These are phyloP conservation scores for Ericerus pela DNA, from an alignment of 1,140 invertebrate species.

Conservation along the genomic window DNA sequence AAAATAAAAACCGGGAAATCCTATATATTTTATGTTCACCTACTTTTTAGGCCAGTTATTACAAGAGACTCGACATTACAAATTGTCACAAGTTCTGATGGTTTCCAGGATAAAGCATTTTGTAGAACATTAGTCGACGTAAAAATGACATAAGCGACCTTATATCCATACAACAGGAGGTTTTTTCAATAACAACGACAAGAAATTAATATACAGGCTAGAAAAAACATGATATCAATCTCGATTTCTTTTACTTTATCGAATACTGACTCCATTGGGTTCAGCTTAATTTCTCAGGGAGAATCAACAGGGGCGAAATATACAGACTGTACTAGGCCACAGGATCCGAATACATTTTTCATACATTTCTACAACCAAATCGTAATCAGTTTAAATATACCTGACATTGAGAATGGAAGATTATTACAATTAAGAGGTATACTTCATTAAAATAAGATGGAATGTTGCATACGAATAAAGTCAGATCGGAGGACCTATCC, in stretches of 20 bases:
- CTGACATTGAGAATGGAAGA: background rate
- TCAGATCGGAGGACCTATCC: conserved; percentile 50
- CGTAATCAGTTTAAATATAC: background rate
- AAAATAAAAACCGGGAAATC: too few species aligned
- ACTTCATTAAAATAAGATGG: conserved; percentile 55
- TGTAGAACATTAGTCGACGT: conserved; percentile 31
- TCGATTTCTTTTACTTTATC: background rate
- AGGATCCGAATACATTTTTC: background rate
- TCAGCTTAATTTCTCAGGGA: background rate
- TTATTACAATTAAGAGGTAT: background rate
- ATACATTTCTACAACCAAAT: background rate
- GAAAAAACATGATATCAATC: background rate
- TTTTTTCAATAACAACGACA: background rate
- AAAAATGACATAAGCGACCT: conserved; percentile 64
- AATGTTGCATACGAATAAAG: conserved; percentile 58
- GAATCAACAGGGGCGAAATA: background rate
- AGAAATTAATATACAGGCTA: too few species aligned
- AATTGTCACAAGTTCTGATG: conserved; percentile 5
- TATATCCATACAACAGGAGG: conserved; percentile 39
- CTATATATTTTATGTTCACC: too few species aligned
- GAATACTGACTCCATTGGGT: background rate
- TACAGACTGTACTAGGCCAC: background rate
- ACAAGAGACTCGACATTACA: conserved; percentile 6
- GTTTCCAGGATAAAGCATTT: conserved; percentile 11
- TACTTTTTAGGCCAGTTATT: conserved; percentile 44